A percentile compares a stretch with the other conserved stretches of the same genome.
Conservation (phyloP, 2,797 vertebrate species). For the Chloroceryle inda region DNA sequence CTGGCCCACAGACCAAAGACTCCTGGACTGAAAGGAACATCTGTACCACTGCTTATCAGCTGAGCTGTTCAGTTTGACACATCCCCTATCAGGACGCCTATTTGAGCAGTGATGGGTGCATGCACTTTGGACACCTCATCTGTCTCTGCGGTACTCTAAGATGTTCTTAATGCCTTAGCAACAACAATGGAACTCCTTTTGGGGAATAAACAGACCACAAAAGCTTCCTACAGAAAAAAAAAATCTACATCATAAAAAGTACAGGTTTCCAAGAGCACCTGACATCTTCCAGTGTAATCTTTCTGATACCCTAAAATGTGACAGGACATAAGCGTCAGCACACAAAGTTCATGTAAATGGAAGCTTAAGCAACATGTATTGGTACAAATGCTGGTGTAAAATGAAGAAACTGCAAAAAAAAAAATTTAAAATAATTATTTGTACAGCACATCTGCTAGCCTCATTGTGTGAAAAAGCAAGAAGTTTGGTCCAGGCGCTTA, state of each 20-base stretch:
- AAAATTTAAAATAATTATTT: neutral
- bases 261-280: neutral
- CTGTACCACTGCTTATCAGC: neutral
- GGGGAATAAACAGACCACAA: neutral
- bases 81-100: neutral
- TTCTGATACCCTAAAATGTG: neutral
- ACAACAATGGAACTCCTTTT: neutral
- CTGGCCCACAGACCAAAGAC: neutral
- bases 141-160: neutral
- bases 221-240: neutral
- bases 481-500: neutral
- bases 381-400: neutral
- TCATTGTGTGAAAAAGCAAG: neutral
- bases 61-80: neutral
- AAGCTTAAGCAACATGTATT: neutral
- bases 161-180: neutral
- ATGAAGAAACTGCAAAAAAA: neutral
- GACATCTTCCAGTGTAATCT: neutral
- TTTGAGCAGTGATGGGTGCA: accelerated
- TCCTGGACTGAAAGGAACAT: neutral
- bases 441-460: neutral
- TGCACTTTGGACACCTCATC: neutral
- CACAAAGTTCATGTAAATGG: neutral
- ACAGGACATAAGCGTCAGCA: neutral
- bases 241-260: neutral